Percentiles rank a stretch among this genome's conserved stretches.
Evolutionary conservation across 2,113 vertebrate species (phyloP).

Genomic region (Lagopus muta): DNA sequence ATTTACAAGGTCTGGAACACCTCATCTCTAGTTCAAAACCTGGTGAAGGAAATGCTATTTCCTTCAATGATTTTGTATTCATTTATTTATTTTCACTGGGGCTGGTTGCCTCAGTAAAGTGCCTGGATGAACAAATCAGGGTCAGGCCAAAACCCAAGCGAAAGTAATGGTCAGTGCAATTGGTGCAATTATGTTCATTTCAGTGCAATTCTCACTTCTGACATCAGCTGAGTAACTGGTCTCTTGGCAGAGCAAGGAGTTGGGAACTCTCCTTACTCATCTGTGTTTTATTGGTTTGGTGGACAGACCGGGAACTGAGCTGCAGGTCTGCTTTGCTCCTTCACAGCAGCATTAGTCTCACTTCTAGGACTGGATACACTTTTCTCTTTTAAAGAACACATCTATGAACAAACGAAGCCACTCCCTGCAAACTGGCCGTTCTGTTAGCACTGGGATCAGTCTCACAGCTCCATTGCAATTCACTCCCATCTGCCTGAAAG

Average conservation of each 20-base stretch:
- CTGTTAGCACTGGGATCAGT: background rate
- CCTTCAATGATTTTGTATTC: no score
- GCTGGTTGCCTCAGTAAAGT: background rate
- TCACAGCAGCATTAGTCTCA: background rate
- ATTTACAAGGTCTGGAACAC: background rate
- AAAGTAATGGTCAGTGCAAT: background rate
- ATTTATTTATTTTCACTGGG: background rate
- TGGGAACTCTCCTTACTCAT: background rate
- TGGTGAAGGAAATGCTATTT: background rate
- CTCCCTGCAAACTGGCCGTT: background rate
- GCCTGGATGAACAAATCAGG: background rate
- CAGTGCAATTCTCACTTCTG: background rate
- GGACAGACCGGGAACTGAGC: background rate
- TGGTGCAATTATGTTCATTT: background rate
- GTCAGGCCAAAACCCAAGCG: background rate
- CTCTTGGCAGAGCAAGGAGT: background rate
- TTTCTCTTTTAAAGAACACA: background rate
- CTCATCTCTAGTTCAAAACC: background rate
- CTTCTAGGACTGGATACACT: background rate
- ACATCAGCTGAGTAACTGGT: background rate
- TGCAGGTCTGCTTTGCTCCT: background rate
- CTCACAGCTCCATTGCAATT: background rate
- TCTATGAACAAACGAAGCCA: background rate
- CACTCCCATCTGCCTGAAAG: slow-evolving; percentile 5
- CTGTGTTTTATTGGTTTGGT: background rate